Conservation (phyloP, 2,113 vertebrate genomes). For the Erythrocercus mccallii region DNA sequence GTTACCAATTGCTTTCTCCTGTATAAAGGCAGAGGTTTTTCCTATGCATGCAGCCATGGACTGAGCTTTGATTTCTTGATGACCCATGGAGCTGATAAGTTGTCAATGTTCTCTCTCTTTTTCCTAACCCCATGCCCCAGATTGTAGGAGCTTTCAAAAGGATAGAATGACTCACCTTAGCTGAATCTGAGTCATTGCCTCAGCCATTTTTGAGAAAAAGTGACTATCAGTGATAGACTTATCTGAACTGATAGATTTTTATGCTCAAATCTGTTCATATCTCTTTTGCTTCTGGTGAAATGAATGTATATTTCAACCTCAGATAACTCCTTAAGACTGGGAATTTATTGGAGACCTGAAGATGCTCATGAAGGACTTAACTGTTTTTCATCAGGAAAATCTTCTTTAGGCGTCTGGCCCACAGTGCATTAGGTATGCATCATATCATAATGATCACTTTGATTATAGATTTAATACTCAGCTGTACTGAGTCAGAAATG, state of each 20-base stretch:
- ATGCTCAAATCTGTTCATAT: neutral
- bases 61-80: constrained; percentile 28
- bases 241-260: neutral
- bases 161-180: neutral
- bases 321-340: neutral
- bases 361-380: neutral
- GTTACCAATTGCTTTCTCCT: constrained; percentile 28
- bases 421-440: neutral
- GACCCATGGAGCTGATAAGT: neutral
- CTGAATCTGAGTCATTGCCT: neutral
- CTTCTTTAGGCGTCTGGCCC: neutral
- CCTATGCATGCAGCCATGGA: neutral
- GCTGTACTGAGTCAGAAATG: neutral
- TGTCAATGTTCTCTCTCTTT: neutral
- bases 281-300: neutral
- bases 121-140: neutral
- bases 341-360: neutral
- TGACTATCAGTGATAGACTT: neutral
- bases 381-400: neutral
- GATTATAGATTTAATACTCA: neutral
- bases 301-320: neutral
- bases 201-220: neutral
- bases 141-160: neutral
- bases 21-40: constrained; percentile 7
- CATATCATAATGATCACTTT: neutral